Evolutionary conservation across 2,888 invertebrate species (phyloP), one percentile per base, ranked within the genome.

Genomic region (Thereva unica): DNA sequence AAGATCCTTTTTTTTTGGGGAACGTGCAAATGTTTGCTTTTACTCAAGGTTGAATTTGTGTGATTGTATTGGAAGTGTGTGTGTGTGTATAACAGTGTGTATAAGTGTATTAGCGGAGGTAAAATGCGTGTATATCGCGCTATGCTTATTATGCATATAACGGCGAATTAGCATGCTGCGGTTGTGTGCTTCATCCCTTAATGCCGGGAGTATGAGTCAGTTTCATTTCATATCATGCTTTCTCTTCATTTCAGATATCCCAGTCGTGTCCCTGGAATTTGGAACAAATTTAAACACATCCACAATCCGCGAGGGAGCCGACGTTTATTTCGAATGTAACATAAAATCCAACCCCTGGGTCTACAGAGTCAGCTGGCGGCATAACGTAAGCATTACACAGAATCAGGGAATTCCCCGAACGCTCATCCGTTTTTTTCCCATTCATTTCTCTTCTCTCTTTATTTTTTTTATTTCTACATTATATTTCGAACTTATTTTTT

Each of bases 251-350:
- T 45, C 85, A 94, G 94, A 93, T 83, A 87, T 90, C 10, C 94
- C 94, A 1, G 87, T 93, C 73, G 91, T 93, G 66, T 87, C 87
- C 7, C 80, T 94, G 72, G 91, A 92, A 76, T 85, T 94, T 72
- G 93, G 93, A 4, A 91, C 92, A 72, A 93, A 88, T 73, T 83
- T 92, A 53, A 89, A 80, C 63, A 65, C 92, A 76, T 88, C 91
- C 1, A 87, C 88, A 73, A 91, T 95, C 75, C 89, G 90, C 73
- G 94, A 94, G 80, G 93, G 92, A 5, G 91, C 91, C 69, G 94
- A 94, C 78, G 93, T 94, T 8, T 93, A 93, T 83, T 93, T 94
- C 78, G 93, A 94, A 78, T 94, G 94, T 83, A 91, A 89, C 79
- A 92, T 94, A 75, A 90, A 89, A 78, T 91, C 94, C 34, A 93